Base-by-base conservation (phyloP, 2,797 vertebrate species). In the Clarias fuscus region DNA sequence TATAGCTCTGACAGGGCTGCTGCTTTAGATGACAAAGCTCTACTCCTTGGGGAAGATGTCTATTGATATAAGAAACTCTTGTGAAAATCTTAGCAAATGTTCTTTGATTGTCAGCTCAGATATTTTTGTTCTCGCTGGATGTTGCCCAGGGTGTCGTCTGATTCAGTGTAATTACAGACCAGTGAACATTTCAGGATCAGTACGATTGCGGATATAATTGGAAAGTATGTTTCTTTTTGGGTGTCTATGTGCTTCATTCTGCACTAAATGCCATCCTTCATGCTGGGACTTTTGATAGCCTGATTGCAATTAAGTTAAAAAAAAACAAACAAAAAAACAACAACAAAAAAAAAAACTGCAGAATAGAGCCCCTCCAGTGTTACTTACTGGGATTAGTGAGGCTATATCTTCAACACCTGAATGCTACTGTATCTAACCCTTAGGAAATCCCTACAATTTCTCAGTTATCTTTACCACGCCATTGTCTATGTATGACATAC, bases 121-220 rank as follows among this genome's bases (percentile, higher is more conserved):
- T 86, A 53, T 71, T 86, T 88, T 58, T 84, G 76, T 83, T 82
- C 61, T 88, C n/a, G 40, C 48, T 80, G 85, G 71, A 84, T 82
- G 83, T 75, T 61, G 75, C 91, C 88, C 90, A 89, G 88, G 87
- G 88, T 86, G 84, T 89, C 88, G 87, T 92, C 83, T 93, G 93
- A 92, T 93, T 93, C 91, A 92, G 90, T 89, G 80, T 92, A 93
- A 93, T 93, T 91, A 91, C 88, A 93, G 91, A 93, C 86, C 89
- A 87, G 83, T 77, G 65, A 65, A 90, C 88, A 90, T 93, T 92
- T 90, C 89, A 91, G 90, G 90, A 91, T 93, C 89, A 91, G 88
- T 88, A 85, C 88, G 89, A 91, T 90, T 88, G 87, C 86, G 90
- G 84, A 91, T 86, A 62, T 93, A 93, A 93, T 93, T 92, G 93